Percentiles rank a stretch among this genome's conserved stretches.
These are phyloP conservation scores for Apotomis capreana DNA, from an alignment of 2,888 invertebrate genomes.

Conservation along the genomic window DNA sequence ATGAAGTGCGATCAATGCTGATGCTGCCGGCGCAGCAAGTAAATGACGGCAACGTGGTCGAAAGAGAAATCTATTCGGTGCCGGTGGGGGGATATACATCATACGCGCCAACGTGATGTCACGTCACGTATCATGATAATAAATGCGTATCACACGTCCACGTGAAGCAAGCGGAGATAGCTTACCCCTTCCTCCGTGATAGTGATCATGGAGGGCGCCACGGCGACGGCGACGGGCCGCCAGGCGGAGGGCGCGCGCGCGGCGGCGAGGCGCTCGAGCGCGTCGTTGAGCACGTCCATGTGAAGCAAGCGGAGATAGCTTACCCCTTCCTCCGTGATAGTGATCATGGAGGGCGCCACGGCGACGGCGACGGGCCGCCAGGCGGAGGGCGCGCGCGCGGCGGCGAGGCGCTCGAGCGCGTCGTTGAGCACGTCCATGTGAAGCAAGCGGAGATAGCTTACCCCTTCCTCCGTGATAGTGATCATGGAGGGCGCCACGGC, in stretches of 20 bases:
- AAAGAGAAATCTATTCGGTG: too few species aligned
- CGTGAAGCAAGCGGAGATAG: background rate
- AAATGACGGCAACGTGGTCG: too few species aligned
- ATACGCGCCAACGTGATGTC: too few species aligned
- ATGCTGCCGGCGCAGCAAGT: too few species aligned
- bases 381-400: constrained; percentile 89
- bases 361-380: constrained; percentile 95
- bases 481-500: constrained; percentile 98
- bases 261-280: constrained; percentile 91
- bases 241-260: constrained; percentile 92
- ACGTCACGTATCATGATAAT: too few species aligned
- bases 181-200: constrained; percentile 92
- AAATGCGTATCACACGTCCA: too few species aligned
- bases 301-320: constrained; percentile 52
- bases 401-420: constrained; percentile 92
- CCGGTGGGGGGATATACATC: too few species aligned
- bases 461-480: constrained; percentile 92
- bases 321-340: constrained; percentile 92
- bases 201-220: constrained; percentile 97
- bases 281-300: constrained; percentile 87
- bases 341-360: constrained; percentile 97
- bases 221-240: constrained; percentile 94
- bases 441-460: constrained; percentile 66
- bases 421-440: constrained; percentile 94
- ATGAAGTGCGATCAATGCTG: too few species aligned